Base-by-base conservation (phyloP, 2,113 vertebrate genomes). In the Strigops habroptila region DNA sequence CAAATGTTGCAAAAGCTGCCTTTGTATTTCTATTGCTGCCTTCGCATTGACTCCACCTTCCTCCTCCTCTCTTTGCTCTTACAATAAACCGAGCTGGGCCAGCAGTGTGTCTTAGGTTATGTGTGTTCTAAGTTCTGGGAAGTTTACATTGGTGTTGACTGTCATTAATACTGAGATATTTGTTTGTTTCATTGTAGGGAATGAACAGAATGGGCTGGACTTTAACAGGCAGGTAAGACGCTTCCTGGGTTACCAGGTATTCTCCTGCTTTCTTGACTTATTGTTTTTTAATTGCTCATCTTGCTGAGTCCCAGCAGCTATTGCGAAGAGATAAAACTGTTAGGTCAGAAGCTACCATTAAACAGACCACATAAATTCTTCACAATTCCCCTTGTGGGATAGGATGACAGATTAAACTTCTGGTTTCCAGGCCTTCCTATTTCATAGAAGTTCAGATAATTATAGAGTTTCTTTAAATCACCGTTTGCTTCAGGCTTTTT, bases 151-250 rank as follows among this genome's bases (percentile, higher is more conserved):
- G 2, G 4, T 81, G 76, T 39, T 91, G 57, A 23, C 17, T 82
- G 74, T 31, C 7, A 3, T 68, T 84, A 60, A 89, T 16, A 48
- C 80, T 52, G 80, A 82, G 70, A 25, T 59, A 4, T 64, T 51
- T 95, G 6, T 95, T 92, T 89, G 97, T 97, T 96, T 93, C 82
- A 11, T 97, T 96, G 43, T 53, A 98, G 98, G 98, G 96, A 98
- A 91, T 97, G 99, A 99, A 91, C 98, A 98, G 92, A 99, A 99
- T 82, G 98, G 98, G 87, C 97, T 99, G 86, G 97, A 99, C 97
- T 99, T 99, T 98, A 98, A 96, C 95, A 98, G 99, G 97, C 99
- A 99, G 94, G 99, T 99, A 98, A 98, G 98, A 90, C 2, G 18
- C 90, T 93, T 39, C 53, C 87, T 90, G 89, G 82, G 27, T 90